Evolutionary conservation across 2,888 invertebrate genomes (phyloP).

Genomic region (Vesta saturnalis): DNA sequence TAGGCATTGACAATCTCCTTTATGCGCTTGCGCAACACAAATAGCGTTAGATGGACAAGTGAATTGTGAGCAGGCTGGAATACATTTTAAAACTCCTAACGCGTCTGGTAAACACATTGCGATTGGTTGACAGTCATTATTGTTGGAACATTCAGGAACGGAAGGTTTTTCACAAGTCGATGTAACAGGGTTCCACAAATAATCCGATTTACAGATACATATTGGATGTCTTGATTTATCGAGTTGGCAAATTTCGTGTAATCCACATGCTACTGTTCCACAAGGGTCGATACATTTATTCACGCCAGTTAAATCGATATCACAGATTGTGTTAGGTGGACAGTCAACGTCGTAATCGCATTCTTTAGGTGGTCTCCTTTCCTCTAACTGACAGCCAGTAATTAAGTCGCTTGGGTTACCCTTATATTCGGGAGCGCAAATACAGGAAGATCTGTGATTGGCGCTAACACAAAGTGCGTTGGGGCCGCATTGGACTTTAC

Average conservation of each 20-base stretch:
- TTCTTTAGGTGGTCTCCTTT: constrained; percentile 68
- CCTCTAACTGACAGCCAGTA: constrained; percentile 80
- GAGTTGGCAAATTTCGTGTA: constrained; percentile 82
- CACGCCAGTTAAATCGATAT: constrained; percentile 69
- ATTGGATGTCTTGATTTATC: constrained; percentile 74
- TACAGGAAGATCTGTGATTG: constrained; percentile 86
- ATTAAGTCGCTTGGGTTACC: constrained; percentile 86
- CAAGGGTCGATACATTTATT: constrained; percentile 83
- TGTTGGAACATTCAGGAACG: constrained; percentile 79
- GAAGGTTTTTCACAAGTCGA: constrained; percentile 88
- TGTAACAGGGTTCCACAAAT: constrained; percentile 83
- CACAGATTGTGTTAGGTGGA: constrained; percentile 74
- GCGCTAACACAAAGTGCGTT: constrained; percentile 88
- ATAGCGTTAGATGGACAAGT: constrained; percentile 87
- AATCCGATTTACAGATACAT: constrained; percentile 82
- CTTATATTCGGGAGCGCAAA: constrained; percentile 82
- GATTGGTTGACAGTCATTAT: constrained; percentile 75
- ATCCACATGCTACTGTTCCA: constrained; percentile 81
- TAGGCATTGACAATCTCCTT: constrained; percentile 84
- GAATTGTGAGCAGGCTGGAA: constrained; percentile 79
- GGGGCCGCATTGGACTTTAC: constrained; percentile 88
- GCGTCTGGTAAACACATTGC: constrained; percentile 85
- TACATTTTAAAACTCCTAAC: constrained; percentile 85
- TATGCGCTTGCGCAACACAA: constrained; percentile 78
- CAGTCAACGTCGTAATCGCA: constrained; percentile 80